Evolutionary conservation across 2,113 vertebrate species (phyloP).

Genomic region (Indri indri): DNA sequence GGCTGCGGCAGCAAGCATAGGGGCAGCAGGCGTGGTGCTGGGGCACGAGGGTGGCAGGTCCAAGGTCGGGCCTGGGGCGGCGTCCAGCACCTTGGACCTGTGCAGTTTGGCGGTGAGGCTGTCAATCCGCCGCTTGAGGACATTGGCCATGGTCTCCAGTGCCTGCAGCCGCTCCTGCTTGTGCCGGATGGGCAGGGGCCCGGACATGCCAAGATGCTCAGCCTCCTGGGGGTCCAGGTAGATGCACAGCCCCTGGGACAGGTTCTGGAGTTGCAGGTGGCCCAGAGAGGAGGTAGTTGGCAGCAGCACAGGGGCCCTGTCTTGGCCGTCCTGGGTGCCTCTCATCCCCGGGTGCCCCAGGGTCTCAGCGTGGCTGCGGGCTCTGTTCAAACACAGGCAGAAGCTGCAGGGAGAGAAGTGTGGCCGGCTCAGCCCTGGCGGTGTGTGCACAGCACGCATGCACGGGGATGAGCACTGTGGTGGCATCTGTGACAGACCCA

Average conservation of each 20-base stretch:
- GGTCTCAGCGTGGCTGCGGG: neutral
- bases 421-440: rapidly evolving
- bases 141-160: constrained; percentile 74
- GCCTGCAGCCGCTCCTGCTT: constrained; percentile 79
- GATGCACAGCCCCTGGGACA: neutral
- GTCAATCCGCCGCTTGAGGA: constrained; percentile 81
- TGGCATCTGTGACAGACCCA: neutral
- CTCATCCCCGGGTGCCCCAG: neutral
- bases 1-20: rapidly evolving
- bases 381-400: constrained; percentile 70
- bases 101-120: constrained; percentile 72
- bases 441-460: rapidly evolving
- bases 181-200: constrained; percentile 17
- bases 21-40: rapidly evolving
- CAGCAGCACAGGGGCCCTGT: neutral
- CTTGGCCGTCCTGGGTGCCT: neutral
- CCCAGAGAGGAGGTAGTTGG: rapidly evolving
- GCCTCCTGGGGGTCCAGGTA: constrained; percentile 16
- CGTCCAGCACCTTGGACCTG: rapidly evolving
- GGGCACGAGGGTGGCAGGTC: rapidly evolving
- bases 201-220: neutral
- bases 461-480: rapidly evolving
- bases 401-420: constrained; percentile 53
- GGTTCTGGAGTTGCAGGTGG: constrained; percentile 47
- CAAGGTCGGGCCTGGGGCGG: rapidly evolving